phyloP scores from a whole-genome alignment of 2,888 invertebrate genomes.

The Cryptophagus acutangulus region DNA sequence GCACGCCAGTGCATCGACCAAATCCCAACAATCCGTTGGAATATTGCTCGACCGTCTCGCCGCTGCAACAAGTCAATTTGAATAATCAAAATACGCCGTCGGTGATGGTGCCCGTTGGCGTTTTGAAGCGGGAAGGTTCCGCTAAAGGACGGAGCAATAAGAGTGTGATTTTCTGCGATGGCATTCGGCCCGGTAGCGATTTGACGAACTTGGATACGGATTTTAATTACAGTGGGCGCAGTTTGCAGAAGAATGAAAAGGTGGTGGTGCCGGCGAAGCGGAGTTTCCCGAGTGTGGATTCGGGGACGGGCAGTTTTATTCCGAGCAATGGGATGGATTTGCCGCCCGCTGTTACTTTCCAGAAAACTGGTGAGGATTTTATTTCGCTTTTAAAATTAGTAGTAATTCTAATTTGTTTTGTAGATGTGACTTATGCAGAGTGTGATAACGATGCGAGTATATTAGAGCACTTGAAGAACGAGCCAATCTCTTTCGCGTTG shows the following conservation, averaged over 20 bases:
- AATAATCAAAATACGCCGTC: conserved; percentile 55
- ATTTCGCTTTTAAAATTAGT: neutral
- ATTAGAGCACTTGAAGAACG: conserved; percentile 55
- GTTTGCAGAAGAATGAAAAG: conserved; percentile 16
- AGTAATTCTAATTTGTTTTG: conserved; percentile 20
- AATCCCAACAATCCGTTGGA: conserved; percentile 85
- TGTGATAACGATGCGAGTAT: conserved; percentile 53
- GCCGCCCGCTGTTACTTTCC: conserved; percentile 54
- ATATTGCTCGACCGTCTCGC: conserved; percentile 79
- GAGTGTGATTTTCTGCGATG: conserved; percentile 85
- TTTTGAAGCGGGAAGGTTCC: conserved; percentile 65
- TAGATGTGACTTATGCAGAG: conserved; percentile 54
- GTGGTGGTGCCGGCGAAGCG: conserved; percentile 17
- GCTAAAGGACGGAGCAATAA: conserved; percentile 56
- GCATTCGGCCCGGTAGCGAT: conserved; percentile 83
- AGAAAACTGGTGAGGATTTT: conserved; percentile 49
- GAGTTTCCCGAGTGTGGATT: conserved; percentile 49
- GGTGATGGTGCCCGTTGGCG: conserved; percentile 83
- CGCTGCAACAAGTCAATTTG: conserved; percentile 63
- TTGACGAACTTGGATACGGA: conserved; percentile 70
- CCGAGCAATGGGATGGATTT: conserved; percentile 51
- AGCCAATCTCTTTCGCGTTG: conserved; percentile 66
- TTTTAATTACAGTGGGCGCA: conserved; percentile 41
- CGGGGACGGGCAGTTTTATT: conserved; percentile 54
- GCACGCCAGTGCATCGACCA: conserved; percentile 50